Evolutionary conservation across 2,888 invertebrate species (phyloP), one percentile per base, ranked within the genome.

Genomic region (Lithophane ornitopus): DNA sequence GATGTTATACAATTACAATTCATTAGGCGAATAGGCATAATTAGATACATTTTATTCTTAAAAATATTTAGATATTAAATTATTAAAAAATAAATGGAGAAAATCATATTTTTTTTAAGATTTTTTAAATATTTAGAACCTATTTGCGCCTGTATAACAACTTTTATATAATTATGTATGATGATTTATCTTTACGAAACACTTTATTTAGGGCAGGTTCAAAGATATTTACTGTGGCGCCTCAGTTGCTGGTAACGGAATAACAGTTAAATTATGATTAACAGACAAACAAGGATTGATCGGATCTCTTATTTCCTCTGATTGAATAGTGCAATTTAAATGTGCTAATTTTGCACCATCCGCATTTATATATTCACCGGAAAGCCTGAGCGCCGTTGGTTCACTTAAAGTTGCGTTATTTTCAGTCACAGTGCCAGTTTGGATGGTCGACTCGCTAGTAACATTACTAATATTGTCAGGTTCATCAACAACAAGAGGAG

Each of bases 211-310:
- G 7, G 11, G 4, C 34, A 52, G 26, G 2, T 54, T 70, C 26
- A 44, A 41, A 26, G 14, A 49, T 12, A 34, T n/a, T 82, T 74
- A 76, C 72, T 82, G 52, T 69, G 88, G 88, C 49, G 74, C 75
- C 59, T 88, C 81, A 19, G 90, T 89, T 1, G 87, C 77, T 74
- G 89, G 78, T 65, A 96, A 87, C 41, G 96, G 96, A 82, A 95
- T 91, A 6, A 96, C 96, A 62, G 95, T 95, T 81, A 96, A 91
- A 87, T 96, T 93, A 75, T 93, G 92, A 41, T 91, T 91, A 44
- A 95, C 90, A 70, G 94, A 88, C 82, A 92, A 93, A 89, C 96
- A 96, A 26, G 95, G 94, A 86, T 96, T 96, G 63, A 96, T 93
- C 3, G 96, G 96, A 88, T 96, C 96, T 78, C 93, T 91, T 46